Evolutionary conservation across 1,140 invertebrate genomes (phyloP).

Genomic region (Drosophila mojavensis): DNA sequence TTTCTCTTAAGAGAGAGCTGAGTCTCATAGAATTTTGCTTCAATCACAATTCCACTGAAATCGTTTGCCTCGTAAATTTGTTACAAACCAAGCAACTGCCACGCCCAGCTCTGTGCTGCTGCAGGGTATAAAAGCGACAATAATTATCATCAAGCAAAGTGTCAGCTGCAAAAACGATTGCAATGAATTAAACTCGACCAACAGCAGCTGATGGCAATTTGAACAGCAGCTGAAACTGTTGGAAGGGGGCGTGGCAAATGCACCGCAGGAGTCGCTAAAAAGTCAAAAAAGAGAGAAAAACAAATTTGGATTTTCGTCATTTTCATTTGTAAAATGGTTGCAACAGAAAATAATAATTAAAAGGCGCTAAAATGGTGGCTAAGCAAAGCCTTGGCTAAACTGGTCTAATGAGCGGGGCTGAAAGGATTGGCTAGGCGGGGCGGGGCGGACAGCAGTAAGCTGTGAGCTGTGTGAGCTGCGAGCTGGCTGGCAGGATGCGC

Average conservation of each 20-base stretch:
- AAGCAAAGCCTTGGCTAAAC: conserved; percentile 32
- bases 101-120: conserved; percentile 2
- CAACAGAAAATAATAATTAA: conserved; percentile 64
- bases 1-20: no score
- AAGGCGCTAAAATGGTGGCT: conserved; percentile 66
- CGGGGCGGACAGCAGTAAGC: background rate
- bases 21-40: no score
- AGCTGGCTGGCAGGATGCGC: conserved; percentile 7
- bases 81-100: background rate
- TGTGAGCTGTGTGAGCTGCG: no score
- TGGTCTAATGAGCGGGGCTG: conserved; percentile 3
- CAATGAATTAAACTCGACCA: conserved; percentile 6
- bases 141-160: conserved; percentile 23
- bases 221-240: conserved; percentile 26
- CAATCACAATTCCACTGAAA: background rate
- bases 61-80: background rate
- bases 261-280: conserved; percentile 24
- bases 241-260: conserved; percentile 6
- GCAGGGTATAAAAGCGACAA: conserved; percentile 29
- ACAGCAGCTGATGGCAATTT: conserved; percentile 62
- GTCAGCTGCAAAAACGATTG: conserved; percentile 37
- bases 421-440: conserved; percentile 5
- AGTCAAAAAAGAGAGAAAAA: background rate
- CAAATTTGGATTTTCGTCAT: conserved; percentile 35
- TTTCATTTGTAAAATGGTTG: conserved; percentile 42